Evolutionary conservation across 2,113 vertebrate species (phyloP).

Genomic region (Salvelinus namaycush): DNA sequence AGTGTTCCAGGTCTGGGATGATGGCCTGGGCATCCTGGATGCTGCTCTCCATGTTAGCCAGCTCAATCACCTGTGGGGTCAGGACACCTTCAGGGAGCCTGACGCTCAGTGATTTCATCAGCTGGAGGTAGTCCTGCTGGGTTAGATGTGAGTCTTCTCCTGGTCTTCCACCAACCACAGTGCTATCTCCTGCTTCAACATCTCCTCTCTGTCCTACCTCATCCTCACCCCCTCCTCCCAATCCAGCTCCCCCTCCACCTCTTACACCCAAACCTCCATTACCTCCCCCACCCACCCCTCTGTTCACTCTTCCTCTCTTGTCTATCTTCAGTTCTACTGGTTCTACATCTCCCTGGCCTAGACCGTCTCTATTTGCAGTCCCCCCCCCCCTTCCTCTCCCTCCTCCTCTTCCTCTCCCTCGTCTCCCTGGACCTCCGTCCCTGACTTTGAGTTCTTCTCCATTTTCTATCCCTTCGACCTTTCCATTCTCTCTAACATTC

Average conservation of each 20-base stretch:
- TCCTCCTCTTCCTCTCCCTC: not conserved
- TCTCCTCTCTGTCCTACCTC: no score
- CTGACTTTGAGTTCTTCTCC: not conserved
- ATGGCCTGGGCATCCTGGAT: conserved; percentile 27
- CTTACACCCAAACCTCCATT: not conserved
- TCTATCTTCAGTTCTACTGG: not conserved
- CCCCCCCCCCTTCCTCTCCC: not conserved
- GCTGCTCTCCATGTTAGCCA: conserved; percentile 6
- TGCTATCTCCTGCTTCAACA: no score
- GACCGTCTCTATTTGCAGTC: not conserved
- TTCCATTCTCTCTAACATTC: not conserved
- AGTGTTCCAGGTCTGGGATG: conserved; percentile 18
- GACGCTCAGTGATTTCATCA: conserved; percentile 28
- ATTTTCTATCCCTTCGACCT: not conserved
- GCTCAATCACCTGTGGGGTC: conserved; percentile 4
- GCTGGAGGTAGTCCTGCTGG: conserved; percentile 23
- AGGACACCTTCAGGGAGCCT: conserved; percentile 31
- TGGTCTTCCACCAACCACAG: no score
- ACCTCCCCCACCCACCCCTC: not conserved
- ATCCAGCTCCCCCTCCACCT: not conserved
- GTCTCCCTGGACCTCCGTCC: not conserved
- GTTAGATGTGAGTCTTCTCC: not conserved
- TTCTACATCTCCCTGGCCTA: not conserved
- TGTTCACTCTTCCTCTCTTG: not conserved
- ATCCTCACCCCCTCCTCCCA: not conserved